phyloP scores from a whole-genome alignment of 2,797 vertebrate species.

The Schizopygopsis pylzovi region DNA sequence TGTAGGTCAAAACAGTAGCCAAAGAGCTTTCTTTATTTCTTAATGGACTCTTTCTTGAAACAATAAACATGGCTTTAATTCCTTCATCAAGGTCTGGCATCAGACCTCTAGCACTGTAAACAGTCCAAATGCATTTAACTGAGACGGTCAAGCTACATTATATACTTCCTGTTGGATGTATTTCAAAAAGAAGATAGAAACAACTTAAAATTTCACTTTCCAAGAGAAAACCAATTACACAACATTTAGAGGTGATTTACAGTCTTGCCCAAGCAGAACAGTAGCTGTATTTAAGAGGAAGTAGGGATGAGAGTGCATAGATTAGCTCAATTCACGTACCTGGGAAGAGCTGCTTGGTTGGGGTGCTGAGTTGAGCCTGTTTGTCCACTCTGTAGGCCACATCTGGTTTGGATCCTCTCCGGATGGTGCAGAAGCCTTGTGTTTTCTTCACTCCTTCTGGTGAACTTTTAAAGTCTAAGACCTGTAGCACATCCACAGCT shows the following conservation, averaged over 20 bases:
- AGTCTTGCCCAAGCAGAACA: slow-evolving; percentile 14
- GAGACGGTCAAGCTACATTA: slow-evolving; percentile 55
- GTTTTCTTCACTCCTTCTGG: slow-evolving; percentile 93
- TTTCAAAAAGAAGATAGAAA: slow-evolving; percentile 51
- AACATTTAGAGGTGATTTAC: slow-evolving; percentile 27
- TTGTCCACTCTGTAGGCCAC: slow-evolving; percentile 91
- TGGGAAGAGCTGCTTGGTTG: slow-evolving; percentile 94
- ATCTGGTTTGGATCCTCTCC: slow-evolving; percentile 92
- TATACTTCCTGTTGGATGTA: slow-evolving; percentile 50
- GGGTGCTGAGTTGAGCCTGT: slow-evolving; percentile 90
- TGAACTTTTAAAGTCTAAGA: slow-evolving; percentile 91
- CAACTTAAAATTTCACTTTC: slow-evolving; percentile 54
- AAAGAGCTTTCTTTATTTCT: slow-evolving; percentile 52
- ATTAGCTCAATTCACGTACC: slow-evolving; percentile 64
- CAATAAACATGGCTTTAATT: slow-evolving; percentile 63
- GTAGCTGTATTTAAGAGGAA: not conserved
- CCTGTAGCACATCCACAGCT: slow-evolving; percentile 93
- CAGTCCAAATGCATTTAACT: slow-evolving; percentile 51
- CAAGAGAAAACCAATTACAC: slow-evolving; percentile 45
- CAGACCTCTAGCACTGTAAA: slow-evolving; percentile 41
- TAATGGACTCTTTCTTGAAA: slow-evolving; percentile 56
- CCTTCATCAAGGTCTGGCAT: slow-evolving; percentile 53
- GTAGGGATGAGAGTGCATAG: not conserved
- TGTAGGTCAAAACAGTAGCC: slow-evolving; percentile 49
- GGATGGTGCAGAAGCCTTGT: slow-evolving; percentile 89